Evolutionary conservation across 1,140 invertebrate species (phyloP).

Genomic region (Gryllus bimaculatus): DNA sequence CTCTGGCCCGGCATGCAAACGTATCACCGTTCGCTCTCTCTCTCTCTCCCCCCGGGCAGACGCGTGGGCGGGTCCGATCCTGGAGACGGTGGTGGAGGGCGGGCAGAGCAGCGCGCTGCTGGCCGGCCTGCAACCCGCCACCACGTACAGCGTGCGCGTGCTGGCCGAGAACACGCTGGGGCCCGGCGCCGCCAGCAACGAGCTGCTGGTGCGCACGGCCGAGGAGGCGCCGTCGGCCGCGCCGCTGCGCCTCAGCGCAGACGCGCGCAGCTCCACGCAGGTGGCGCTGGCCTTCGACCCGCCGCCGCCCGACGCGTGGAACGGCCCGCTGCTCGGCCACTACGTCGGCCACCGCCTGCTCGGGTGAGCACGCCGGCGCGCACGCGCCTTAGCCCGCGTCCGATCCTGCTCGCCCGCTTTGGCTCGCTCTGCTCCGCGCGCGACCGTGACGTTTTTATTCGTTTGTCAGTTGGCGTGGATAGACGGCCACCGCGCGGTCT

Average conservation of each 20-base stretch:
- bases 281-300: slow-evolving; percentile 40
- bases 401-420: too few species aligned
- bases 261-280: slow-evolving; percentile 39
- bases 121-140: slow-evolving; percentile 37
- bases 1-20: too few species aligned
- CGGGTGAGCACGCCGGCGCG: slow-evolving; percentile 20
- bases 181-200: slow-evolving; percentile 34
- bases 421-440: too few species aligned
- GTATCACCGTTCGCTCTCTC: too few species aligned
- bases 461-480: too few species aligned
- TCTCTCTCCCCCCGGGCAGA: slow-evolving; percentile 11
- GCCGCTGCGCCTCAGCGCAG: slow-evolving; percentile 37
- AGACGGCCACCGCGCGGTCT: too few species aligned
- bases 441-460: too few species aligned
- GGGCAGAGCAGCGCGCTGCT: slow-evolving; percentile 28
- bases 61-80: slow-evolving; percentile 16
- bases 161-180: slow-evolving; percentile 39
- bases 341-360: slow-evolving; percentile 40
- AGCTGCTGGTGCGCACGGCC: slow-evolving; percentile 31
- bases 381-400: too few species aligned
- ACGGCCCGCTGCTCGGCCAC: slow-evolving; percentile 44
- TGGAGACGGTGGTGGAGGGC: slow-evolving; percentile 22
- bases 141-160: slow-evolving; percentile 40
- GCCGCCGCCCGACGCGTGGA: slow-evolving; percentile 35
- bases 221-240: slow-evolving; percentile 43